These are phyloP conservation scores for Aethes cnicana DNA, from an alignment of 2,888 invertebrate species.

Conservation along the genomic window DNA sequence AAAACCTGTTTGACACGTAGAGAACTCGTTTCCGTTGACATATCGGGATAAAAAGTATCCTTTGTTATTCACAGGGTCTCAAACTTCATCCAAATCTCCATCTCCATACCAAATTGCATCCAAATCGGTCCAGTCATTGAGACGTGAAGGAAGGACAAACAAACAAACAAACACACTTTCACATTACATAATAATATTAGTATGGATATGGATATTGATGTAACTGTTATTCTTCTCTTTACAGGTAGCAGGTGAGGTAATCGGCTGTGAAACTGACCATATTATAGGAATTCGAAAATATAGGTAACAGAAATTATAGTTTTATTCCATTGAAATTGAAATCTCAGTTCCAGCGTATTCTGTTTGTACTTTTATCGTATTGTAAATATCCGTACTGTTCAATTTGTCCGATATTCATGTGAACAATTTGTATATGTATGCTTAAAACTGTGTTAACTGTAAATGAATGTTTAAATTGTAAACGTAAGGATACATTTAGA, in stretches of 20 bases:
- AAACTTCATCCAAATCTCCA: no score
- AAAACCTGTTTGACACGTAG: no score
- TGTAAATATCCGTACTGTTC: no score
- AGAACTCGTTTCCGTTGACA: no score
- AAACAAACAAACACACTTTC: neutral
- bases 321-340: neutral
- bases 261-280: constrained; percentile 50
- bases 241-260: constrained; percentile 61
- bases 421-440: no score
- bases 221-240: constrained; percentile 31
- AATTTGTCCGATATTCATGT: no score
- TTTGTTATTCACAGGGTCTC: no score
- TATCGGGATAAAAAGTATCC: no score
- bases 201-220: neutral
- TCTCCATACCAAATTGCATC: no score
- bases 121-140: no score
- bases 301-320: neutral
- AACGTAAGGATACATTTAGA: no score
- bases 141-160: no score
- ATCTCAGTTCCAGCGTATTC: neutral
- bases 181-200: neutral
- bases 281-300: constrained; percentile 9
- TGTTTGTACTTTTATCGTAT: neutral
- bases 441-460: constrained; percentile 12
- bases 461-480: constrained; percentile 7